A percentile compares a stretch with the other conserved stretches of the same genome.
phyloP scores from a whole-genome alignment of 2,113 vertebrate genomes.

The Menidia beryllina region DNA sequence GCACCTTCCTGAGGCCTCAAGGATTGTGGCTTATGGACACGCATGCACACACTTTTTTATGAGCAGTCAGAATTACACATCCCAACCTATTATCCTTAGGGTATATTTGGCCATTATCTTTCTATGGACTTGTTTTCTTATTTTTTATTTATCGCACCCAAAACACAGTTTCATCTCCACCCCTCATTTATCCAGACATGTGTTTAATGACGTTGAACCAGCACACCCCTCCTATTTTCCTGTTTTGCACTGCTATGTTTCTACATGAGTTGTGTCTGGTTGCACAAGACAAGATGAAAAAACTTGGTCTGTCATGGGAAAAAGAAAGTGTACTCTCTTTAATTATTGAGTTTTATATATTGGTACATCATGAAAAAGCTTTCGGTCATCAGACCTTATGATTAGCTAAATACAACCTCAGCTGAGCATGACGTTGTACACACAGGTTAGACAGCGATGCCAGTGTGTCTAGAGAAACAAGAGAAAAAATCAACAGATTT shows the following conservation, averaged over 20 bases:
- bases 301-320: conserved; percentile 37
- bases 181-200: conserved; percentile 22
- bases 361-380: too few species aligned
- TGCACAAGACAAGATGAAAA: conserved; percentile 27
- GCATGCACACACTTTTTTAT: conserved; percentile 26
- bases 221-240: conserved; percentile 26
- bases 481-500: too few species aligned
- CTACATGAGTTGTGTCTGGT: conserved; percentile 31
- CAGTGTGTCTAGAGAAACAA: too few species aligned
- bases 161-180: conserved; percentile 6
- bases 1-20: conserved; percentile 62
- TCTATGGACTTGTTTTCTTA: conserved; percentile 4
- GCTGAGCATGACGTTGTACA: too few species aligned
- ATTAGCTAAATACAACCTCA: too few species aligned
- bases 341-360: too few species aligned
- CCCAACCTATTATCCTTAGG: conserved; percentile 7
- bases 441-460: too few species aligned
- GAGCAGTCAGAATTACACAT: conserved; percentile 30
- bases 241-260: conserved; percentile 16
- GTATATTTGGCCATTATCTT: neutral
- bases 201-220: conserved; percentile 37
- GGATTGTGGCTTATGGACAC: conserved; percentile 62
- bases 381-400: too few species aligned
- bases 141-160: conserved; percentile 24
- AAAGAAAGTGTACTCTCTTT: too few species aligned